phyloP scores from a whole-genome alignment of 1,140 invertebrate species.

The Asbolus verrucosus region DNA sequence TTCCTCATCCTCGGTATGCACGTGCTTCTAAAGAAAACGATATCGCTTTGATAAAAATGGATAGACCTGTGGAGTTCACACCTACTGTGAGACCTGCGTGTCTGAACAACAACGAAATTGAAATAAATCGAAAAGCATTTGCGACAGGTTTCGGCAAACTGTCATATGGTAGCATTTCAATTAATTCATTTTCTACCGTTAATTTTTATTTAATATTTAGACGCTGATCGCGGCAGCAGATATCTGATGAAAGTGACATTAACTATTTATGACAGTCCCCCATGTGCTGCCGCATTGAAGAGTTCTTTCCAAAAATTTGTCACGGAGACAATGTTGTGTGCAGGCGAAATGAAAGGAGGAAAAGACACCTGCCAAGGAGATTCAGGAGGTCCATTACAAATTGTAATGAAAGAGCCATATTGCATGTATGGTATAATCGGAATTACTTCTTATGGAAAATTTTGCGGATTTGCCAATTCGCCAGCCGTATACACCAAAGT shows the following conservation, averaged over 20 bases:
- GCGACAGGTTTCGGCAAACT: conserved; percentile 17
- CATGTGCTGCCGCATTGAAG: no score
- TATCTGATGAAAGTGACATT: conserved; percentile 10
- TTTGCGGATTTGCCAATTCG: conserved; percentile 67
- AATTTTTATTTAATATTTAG: conserved; percentile 2
- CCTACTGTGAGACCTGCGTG: conserved; percentile 50
- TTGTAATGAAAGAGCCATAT: conserved; percentile 63
- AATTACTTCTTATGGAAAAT: conserved; percentile 72
- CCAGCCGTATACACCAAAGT: conserved; percentile 75
- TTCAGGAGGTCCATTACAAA: conserved; percentile 75
- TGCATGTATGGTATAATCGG: conserved; percentile 69
- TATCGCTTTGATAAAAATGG: conserved; percentile 50
- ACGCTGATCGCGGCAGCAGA: conserved; percentile 1
- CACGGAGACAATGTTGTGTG: conserved; percentile 11
- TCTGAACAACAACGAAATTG: conserved; percentile 39
- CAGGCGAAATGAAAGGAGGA: neutral
- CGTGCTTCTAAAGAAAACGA: conserved; percentile 58
- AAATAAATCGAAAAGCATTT: neutral
- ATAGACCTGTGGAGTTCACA: conserved; percentile 38
- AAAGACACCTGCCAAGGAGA: conserved; percentile 69
- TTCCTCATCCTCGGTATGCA: conserved; percentile 59
- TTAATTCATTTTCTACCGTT: no score
- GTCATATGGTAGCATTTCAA: neutral
- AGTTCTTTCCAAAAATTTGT: neutral
- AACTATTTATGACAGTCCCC: neutral